Evolutionary conservation across 2,888 invertebrate species (phyloP).

Genomic region (Drosophila meridiana): DNA sequence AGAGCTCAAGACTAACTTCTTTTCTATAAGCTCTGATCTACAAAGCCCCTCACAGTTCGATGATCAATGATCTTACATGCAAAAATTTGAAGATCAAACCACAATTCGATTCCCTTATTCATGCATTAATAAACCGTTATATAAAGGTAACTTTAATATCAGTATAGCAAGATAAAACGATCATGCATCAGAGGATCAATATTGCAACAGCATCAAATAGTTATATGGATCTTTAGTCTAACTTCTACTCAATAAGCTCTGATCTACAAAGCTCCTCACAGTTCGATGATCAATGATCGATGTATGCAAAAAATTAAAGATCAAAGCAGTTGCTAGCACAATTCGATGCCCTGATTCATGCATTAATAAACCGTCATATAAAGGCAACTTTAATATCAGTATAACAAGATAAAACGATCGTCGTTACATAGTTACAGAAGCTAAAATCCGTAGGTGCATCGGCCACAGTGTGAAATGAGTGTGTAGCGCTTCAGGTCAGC

Average conservation of each 20-base stretch:
- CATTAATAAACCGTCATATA: background rate
- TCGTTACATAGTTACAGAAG: background rate
- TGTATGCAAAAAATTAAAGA: background rate
- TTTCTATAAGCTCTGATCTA: background rate
- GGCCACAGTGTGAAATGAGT: background rate
- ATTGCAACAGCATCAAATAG: background rate
- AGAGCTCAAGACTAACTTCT: background rate
- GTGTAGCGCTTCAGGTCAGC: background rate
- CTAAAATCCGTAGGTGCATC: background rate
- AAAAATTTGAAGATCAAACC: too few relatives aligned
- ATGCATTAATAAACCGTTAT: too few relatives aligned
- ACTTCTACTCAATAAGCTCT: background rate
- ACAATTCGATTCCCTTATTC: too few relatives aligned
- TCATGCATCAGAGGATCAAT: background rate
- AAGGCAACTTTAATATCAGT: background rate
- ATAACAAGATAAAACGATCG: background rate
- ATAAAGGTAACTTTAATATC: too few relatives aligned
- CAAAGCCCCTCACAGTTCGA: background rate
- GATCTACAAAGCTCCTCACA: background rate
- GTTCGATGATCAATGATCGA: background rate
- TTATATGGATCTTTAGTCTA: background rate
- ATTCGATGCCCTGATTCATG: background rate
- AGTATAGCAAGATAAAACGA: too few relatives aligned
- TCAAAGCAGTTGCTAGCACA: background rate
- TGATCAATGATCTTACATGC: too few relatives aligned